Percentiles rank a stretch among this genome's conserved stretches.
Evolutionary conservation across 2,113 vertebrate genomes (phyloP).

Genomic region (Thryonomys swinderianus): DNA sequence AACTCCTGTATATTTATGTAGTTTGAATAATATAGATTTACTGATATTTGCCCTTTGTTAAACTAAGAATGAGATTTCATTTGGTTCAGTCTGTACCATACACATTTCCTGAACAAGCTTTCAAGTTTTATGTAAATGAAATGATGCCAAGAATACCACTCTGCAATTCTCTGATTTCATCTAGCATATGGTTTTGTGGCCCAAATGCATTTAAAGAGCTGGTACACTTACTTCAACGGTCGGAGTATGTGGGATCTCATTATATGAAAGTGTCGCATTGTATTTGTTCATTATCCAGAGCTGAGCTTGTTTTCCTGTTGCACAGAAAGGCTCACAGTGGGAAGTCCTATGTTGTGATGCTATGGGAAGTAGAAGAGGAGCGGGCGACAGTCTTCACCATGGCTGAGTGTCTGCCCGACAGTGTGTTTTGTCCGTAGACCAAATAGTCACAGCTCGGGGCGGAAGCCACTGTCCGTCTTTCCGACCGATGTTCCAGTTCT

Average conservation of each 20-base stretch:
- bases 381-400: background rate
- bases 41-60: background rate
- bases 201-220: background rate
- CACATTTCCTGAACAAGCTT: background rate
- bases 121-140: background rate
- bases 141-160: background rate
- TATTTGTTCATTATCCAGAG: background rate
- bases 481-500: too few relatives aligned
- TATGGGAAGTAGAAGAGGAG: background rate
- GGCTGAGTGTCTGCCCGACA: background rate
- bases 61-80: background rate
- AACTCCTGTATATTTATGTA: background rate
- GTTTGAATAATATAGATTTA: conserved; percentile 28
- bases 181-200: background rate
- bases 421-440: too few relatives aligned
- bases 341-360: background rate
- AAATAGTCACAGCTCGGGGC: too few relatives aligned
- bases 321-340: background rate
- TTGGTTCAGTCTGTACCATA: background rate
- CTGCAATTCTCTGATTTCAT: background rate
- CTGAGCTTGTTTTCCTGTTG: background rate
- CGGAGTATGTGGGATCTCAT: background rate
- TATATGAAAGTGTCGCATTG: background rate
- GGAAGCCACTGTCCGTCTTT: too few relatives aligned
- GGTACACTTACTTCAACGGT: background rate